Evolutionary conservation across 2,888 invertebrate genomes (phyloP), one percentile per base, ranked within the genome.

Genomic region (Clunio marinus): DNA sequence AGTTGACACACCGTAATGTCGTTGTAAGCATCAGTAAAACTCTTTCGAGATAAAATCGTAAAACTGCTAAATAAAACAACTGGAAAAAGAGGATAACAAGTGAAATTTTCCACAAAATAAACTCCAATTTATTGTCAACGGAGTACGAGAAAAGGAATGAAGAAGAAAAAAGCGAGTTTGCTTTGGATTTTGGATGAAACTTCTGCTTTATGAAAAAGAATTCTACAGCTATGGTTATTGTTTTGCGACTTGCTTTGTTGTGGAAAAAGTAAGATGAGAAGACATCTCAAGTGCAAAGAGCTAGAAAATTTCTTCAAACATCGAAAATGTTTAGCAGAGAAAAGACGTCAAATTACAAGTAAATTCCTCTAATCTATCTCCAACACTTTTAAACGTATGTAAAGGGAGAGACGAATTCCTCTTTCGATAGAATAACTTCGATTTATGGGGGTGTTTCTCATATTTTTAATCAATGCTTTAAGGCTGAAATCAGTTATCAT

Each of bases 31-130:
- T 13, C 20, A 24, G 24, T 22, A n/a, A 15, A 55, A 55, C 32
- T n/a, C n/a, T n/a, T n/a, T n/a, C n/a, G n/a, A n/a, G 45, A 45
- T 5, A 60, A 60, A 32, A 20, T 57, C 57, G 57, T 24, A 57
- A 27, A 57, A 57, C 27, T 51, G 5, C 5, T 13, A 17, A 27
- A 27, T 27, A 27, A 27, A 57, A 57, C 25, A 27, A 57, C 25
- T 57, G 57, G 15, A 37, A 32, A 60, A 15, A 13, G 20, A 32
- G 63, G 63, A 63, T 63, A 63, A 63, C 63, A 46, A 63, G 63
- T 63, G 25, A 63, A 63, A 63, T 63, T 63, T 63, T 63, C 63
- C 63, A 46, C 63, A 63, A 63, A 63, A 63, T 63, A 63, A 63
- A 63, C 63, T 63, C 46, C 63, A 63, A 63, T 63, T 63, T 63